phyloP scores from a whole-genome alignment of 2,888 invertebrate species.

The Drosophila fulvimacula region DNA sequence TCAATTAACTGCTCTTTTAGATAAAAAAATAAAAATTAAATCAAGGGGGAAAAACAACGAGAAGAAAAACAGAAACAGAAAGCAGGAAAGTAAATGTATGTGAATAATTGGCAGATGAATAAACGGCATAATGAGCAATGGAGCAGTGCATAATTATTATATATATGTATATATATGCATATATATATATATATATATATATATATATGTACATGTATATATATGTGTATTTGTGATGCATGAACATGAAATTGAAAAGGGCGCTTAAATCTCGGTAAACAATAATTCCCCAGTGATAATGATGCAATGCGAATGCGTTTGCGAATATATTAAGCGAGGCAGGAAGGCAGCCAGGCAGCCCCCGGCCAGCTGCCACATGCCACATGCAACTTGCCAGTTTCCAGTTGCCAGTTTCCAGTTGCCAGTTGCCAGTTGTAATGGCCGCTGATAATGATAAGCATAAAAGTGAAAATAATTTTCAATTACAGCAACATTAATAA shows the following conservation, averaged over 20 bases:
- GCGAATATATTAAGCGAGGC: conserved; percentile 45
- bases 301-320: conserved; percentile 37
- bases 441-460: conserved; percentile 64
- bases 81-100: conserved; percentile 24
- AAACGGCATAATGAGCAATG: conserved; percentile 40
- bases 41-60: not conserved
- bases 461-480: conserved; percentile 81
- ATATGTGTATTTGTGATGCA: conserved; percentile 14
- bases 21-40: conserved; percentile 44
- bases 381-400: conserved; percentile 2
- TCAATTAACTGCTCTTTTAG: conserved; percentile 66
- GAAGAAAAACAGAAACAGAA: conserved; percentile 17
- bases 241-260: conserved; percentile 29
- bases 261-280: conserved; percentile 75
- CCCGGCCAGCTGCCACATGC: not conserved
- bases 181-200: conserved; percentile 13
- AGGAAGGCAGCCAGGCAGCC: conserved; percentile 16
- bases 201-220: not conserved
- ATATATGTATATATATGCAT: conserved; percentile 20
- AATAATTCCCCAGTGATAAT: conserved; percentile 75
- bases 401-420: not conserved
- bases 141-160: conserved; percentile 66
- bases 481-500: conserved; percentile 81
- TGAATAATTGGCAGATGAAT: conserved; percentile 51
- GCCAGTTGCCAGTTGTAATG: conserved; percentile 34